These are phyloP conservation scores for Drosophila willistoni DNA, from an alignment of 1,140 invertebrate species.

Conservation along the genomic window DNA sequence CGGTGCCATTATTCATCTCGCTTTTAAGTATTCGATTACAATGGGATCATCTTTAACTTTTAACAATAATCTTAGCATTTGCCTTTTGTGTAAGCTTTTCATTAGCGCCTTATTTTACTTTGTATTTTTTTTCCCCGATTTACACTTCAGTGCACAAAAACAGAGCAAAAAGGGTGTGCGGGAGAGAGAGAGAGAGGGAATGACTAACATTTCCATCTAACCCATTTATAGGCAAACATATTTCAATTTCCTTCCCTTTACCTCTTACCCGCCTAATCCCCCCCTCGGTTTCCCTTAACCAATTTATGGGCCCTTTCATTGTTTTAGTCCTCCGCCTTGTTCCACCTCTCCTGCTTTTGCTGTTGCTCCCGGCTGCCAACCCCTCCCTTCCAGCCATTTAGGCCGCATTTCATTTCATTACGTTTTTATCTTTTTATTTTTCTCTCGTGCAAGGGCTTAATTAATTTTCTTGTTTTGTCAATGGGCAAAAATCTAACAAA, in stretches of 20 bases:
- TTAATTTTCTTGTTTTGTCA: conserved; percentile 75
- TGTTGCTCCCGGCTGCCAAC: background rate
- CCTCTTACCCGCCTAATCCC: background rate
- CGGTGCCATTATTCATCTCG: background rate
- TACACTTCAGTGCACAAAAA: conserved; percentile 47
- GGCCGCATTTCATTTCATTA: conserved; percentile 80
- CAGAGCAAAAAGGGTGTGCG: background rate
- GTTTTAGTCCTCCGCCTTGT: conserved; percentile 33
- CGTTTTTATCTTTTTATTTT: conserved; percentile 71
- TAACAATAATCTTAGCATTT: conserved; percentile 41
- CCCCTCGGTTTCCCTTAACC: background rate
- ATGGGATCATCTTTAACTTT: conserved; percentile 32
- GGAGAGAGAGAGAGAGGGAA: background rate
- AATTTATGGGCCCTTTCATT: conserved; percentile 50
- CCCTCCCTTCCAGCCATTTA: conserved; percentile 59
- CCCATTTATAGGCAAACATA: conserved; percentile 73
- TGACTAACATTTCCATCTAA: conserved; percentile 48
- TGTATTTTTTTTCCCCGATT: conserved; percentile 25
- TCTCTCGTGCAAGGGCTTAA: conserved; percentile 59
- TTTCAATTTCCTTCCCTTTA: conserved; percentile 66
- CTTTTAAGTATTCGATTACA: conserved; percentile 14
- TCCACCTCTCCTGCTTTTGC: background rate
- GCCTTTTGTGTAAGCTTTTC: conserved; percentile 45
- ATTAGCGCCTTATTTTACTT: conserved; percentile 35
- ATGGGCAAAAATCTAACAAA: conserved; percentile 74